Evolutionary conservation across 2,113 vertebrate species (phyloP).

Genomic region (Heterocephalus glaber): DNA sequence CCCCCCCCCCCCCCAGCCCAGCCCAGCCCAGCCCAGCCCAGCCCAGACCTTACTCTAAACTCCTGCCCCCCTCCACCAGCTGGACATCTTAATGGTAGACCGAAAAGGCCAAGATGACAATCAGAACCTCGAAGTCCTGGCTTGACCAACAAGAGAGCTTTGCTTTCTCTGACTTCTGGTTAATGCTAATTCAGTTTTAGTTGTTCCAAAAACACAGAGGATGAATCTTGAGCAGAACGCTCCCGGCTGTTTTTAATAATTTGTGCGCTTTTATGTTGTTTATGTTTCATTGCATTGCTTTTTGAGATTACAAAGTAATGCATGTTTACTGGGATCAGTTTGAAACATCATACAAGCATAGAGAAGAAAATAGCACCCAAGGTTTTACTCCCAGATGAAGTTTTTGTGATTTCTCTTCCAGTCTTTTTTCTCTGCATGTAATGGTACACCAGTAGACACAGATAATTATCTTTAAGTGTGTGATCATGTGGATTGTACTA

Average conservation of each 20-base stretch:
- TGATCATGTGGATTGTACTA: neutral
- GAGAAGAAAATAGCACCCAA: constrained; percentile 21
- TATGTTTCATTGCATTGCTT: neutral
- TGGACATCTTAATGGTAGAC: neutral
- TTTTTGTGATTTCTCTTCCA: constrained; percentile 43
- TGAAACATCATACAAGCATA: constrained; percentile 3
- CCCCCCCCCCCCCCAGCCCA: too few relatives aligned
- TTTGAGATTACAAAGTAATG: constrained; percentile 47
- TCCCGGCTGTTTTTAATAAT: neutral
- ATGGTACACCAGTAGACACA: neutral
- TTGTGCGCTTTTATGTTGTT: constrained; percentile 31
- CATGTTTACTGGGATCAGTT: neutral
- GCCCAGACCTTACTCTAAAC: neutral
- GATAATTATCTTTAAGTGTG: neutral
- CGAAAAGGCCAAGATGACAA: neutral
- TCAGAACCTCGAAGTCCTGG: constrained; percentile 26
- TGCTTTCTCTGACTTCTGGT: constrained; percentile 27
- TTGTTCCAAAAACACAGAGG: constrained; percentile 4
- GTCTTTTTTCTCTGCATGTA: constrained; percentile 22
- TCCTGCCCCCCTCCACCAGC: neutral
- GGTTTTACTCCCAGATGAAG: neutral
- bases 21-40: too few relatives aligned
- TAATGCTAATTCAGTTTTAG: constrained; percentile 43
- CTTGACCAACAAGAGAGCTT: neutral
- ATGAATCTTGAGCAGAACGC: constrained; percentile 43